Conservation (phyloP, 1,140 invertebrate genomes). For the Bombus huntii region DNA sequence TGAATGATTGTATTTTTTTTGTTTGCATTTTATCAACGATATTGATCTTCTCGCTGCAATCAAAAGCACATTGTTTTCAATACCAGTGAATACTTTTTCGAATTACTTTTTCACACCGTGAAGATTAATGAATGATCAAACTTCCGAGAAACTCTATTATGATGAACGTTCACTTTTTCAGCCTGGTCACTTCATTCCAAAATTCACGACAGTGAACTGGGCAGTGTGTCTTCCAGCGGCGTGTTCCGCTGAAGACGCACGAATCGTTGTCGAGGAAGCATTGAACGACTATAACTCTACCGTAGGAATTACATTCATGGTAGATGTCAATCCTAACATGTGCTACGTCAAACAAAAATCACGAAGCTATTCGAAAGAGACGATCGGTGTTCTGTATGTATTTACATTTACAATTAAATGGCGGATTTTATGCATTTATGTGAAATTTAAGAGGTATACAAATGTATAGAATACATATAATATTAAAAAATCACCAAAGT, state of each 20-base stretch:
- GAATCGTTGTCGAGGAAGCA: slow-evolving; percentile 83
- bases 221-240: slow-evolving; percentile 86
- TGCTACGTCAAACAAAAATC: slow-evolving; percentile 83
- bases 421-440: no score
- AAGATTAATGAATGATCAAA: not conserved
- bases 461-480: no score
- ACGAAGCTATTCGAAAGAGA: slow-evolving; percentile 78
- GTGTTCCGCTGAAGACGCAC: slow-evolving; percentile 85
- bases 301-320: slow-evolving; percentile 83
- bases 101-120: not conserved
- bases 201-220: slow-evolving; percentile 87
- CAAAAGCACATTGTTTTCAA: no score
- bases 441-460: no score
- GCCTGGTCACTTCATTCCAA: slow-evolving; percentile 88
- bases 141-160: slow-evolving; percentile 29
- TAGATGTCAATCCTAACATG: slow-evolving; percentile 84
- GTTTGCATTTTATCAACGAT: not conserved
- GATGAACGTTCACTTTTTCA: slow-evolving; percentile 68
- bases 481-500: no score
- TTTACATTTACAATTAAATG: not conserved
- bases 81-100: no score
- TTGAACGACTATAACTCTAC: slow-evolving; percentile 84
- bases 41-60: not conserved
- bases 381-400: slow-evolving; percentile 79
- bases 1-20: not conserved